Evolutionary conservation across 2,113 vertebrate genomes (phyloP), one percentile per base, ranked within the genome.

Genomic region (Panthera tigris): DNA sequence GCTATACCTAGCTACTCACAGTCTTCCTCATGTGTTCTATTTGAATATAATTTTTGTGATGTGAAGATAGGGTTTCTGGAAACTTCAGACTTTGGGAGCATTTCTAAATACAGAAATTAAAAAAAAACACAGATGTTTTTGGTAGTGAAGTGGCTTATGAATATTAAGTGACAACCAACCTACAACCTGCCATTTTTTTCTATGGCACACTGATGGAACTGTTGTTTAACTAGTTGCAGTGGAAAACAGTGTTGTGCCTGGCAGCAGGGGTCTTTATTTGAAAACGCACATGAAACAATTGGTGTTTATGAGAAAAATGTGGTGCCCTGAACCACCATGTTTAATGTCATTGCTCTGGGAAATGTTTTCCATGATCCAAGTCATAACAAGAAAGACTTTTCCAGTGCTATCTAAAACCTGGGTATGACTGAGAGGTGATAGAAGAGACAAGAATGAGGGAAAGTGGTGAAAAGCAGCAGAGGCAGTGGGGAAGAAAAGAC

Each of bases 31-130:
- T 68, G 4, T 80, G 33, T 95, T 83, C 48, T 69, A 69, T 79
- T 39, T 65, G 39, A 84, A 80, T 94, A 8, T 33, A 73, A 41
- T 52, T 82, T 94, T 95, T 87, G 50, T 91, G 73, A 12, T 50
- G 15, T 48, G 27, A 82, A 91, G 55, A 93, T 50, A 92, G 65
- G 7, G 57, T 84, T 92, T 97, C 81, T 83, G 61, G 88, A 55
- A 95, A 86, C 48, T 84, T 95, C 39, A 80, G 63, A 39, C 15
- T 92, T 71, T 23, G 33, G 18, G 74, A 74, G 45, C 41, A 90
- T n/a, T 91, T 93, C 74, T 92, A 9, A 25, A 21, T 33, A 27
- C 11, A 78, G 65, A 94, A 92, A 36, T 41, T 41, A 82, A 52
- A 23, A 4, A 76, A 80, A 90, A 33, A n/a, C 69, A 78, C 13